Evolutionary conservation across 2,888 invertebrate genomes (phyloP), one percentile per base, ranked within the genome.

Genomic region (Melieria picta): DNA sequence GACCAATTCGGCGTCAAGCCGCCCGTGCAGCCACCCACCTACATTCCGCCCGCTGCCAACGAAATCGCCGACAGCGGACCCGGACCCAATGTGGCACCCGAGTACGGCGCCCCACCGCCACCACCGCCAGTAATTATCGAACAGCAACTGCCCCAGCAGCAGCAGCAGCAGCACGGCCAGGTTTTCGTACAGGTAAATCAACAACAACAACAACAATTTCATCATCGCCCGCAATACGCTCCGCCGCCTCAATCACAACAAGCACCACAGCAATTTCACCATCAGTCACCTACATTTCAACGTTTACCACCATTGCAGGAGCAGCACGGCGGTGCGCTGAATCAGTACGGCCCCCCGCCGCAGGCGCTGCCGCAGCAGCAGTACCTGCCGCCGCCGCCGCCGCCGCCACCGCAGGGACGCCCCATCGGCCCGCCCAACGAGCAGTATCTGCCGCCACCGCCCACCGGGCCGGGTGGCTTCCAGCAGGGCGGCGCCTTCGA

Each of bases 11-110:
- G 89, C 0, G 85, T 89, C 4, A 90, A 91, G 71, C 89, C 90
- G 64, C 81, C 85, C 0, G 84, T 87, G 9, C 88, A 89, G 76
- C 88, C 88, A 0, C 88, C 89, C 0, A 85, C 90, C 0, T 92
- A 92, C 79, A 84, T 92, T 50, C 91, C 92, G 0, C 92, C 92
- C 1, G 91, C 92, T 4, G 88, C 90, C 0, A 89, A 89, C 69
- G 91, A 86, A 74, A 79, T 85, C 10, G 79, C 84, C 0, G 65
- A 82, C 50, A 77, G 74, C 4, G 79, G 75, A 5, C 76, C 78
- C 7, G 75, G 75, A n/a, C n/a, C n/a, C 7, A 77, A 76, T 71
- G 55, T 77, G 13, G 73, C 73, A 61, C 77, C 77, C 11, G 77
- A 79, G 16, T 80, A 81, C 66, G 79, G 80, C 5, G 80, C 82